Conservation (phyloP, 1,140 invertebrate genomes). For the Drosophila setifemur region DNA sequence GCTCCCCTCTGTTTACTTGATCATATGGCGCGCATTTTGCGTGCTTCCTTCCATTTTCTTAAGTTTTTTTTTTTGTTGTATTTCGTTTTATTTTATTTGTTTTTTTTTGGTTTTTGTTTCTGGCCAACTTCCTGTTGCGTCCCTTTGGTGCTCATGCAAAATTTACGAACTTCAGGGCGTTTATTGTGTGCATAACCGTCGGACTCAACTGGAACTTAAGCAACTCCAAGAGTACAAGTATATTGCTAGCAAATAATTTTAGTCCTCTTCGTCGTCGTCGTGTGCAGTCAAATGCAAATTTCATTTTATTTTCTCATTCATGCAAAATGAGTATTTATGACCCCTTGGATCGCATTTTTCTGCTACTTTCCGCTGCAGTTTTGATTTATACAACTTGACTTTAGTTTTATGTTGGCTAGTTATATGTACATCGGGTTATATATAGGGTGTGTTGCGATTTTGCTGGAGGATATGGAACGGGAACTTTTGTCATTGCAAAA, state of each 20-base stretch:
- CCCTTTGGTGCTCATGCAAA: conserved; percentile 58
- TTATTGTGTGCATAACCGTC: conserved; percentile 78
- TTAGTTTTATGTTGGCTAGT: conserved; percentile 3
- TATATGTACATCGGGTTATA: too few species aligned
- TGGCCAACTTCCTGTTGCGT: conserved; percentile 60
- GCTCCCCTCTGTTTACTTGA: conserved; percentile 52
- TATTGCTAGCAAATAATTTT: conserved; percentile 72
- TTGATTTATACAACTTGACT: conserved; percentile 28
- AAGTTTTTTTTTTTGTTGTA: conserved; percentile 12
- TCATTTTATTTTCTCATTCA: conserved; percentile 76
- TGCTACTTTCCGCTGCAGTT: not conserved
- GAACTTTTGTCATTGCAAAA: not conserved
- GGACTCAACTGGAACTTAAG: conserved; percentile 49
- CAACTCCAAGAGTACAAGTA: too few species aligned
- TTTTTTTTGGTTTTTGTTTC: conserved; percentile 11
- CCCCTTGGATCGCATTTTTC: conserved; percentile 19
- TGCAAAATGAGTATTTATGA: conserved; percentile 74
- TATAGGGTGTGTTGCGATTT: conserved; percentile 15
- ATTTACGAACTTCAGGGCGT: conserved; percentile 67
- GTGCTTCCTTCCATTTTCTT: conserved; percentile 50
- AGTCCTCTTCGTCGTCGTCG: conserved; percentile 4
- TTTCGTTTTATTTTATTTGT: not conserved
- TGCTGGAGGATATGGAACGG: not conserved
- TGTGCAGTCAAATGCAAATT: conserved; percentile 77
- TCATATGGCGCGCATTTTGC: conserved; percentile 78